These are phyloP conservation scores for Alfaro cultratus DNA, from an alignment of 2,797 vertebrate species.

Conservation along the genomic window DNA sequence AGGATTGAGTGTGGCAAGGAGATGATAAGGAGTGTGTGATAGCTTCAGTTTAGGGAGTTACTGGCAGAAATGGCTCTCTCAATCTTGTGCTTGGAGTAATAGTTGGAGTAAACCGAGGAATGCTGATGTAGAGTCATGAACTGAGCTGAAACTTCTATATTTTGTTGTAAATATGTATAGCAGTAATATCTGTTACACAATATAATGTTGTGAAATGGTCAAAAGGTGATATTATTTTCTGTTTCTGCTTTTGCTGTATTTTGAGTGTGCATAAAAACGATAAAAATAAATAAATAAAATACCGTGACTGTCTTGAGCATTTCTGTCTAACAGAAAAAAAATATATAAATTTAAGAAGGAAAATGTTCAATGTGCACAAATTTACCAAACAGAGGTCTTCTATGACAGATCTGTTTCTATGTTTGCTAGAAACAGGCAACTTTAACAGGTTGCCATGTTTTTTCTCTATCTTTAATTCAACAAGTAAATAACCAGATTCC, in stretches of 20 bases:
- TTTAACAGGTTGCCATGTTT: not conserved
- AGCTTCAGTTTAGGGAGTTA: slow-evolving; percentile 36
- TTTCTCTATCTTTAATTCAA: not conserved
- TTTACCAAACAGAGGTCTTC: not conserved
- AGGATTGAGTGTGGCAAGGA: slow-evolving; percentile 44
- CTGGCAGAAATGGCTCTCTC: slow-evolving; percentile 30
- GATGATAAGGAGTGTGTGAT: slow-evolving; percentile 44
- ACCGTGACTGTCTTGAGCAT: not conserved
- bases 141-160: not conserved
- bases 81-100: slow-evolving; percentile 29
- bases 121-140: slow-evolving; percentile 1
- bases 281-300: not conserved
- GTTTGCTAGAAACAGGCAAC: not conserved
- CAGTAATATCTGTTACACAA: not conserved
- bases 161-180: not conserved
- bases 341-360: not conserved
- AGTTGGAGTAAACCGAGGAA: slow-evolving; percentile 12
- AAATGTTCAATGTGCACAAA: not conserved
- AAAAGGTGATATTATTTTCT: not conserved
- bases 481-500: not conserved
- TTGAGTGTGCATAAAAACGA: not conserved
- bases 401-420: not conserved
- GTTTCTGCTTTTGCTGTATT: not conserved
- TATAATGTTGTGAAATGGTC: not conserved
- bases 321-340: not conserved